A percentile compares a stretch with the other conserved stretches of the same genome.
Conservation (phyloP, 1,140 invertebrate species). For the Ladona fulva region DNA sequence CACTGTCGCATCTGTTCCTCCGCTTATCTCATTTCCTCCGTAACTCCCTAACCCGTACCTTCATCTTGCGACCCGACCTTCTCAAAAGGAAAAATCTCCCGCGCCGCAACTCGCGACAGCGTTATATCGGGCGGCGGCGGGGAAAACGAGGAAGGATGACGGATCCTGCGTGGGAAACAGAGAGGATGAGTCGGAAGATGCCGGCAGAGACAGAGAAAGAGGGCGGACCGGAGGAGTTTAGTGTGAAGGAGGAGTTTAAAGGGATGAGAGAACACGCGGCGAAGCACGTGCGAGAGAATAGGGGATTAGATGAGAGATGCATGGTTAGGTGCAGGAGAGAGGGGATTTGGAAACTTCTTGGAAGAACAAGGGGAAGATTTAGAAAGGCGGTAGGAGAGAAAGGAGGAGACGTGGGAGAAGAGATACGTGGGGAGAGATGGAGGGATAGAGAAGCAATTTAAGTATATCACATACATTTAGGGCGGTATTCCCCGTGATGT, state of each 20-base stretch:
- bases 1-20: no score
- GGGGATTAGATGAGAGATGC: constrained; percentile 7
- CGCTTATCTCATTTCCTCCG: background rate
- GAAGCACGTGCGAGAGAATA: background rate
- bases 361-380: background rate
- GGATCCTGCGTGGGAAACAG: background rate
- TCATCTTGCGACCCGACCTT: background rate
- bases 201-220: background rate
- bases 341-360: background rate
- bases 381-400: background rate
- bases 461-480: background rate
- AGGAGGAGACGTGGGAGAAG: background rate
- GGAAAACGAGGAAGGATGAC: background rate
- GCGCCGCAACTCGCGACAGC: background rate
- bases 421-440: background rate
- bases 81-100: background rate
- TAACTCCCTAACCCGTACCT: background rate
- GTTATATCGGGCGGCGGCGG: background rate
- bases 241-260: background rate
- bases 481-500: background rate
- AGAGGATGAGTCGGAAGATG: constrained; percentile 12
- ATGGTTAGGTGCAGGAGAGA: background rate
- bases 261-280: background rate
- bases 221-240: background rate
- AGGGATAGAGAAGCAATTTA: background rate